These are phyloP conservation scores for Troides aeacus DNA, from an alignment of 2,888 invertebrate genomes.

Conservation along the genomic window DNA sequence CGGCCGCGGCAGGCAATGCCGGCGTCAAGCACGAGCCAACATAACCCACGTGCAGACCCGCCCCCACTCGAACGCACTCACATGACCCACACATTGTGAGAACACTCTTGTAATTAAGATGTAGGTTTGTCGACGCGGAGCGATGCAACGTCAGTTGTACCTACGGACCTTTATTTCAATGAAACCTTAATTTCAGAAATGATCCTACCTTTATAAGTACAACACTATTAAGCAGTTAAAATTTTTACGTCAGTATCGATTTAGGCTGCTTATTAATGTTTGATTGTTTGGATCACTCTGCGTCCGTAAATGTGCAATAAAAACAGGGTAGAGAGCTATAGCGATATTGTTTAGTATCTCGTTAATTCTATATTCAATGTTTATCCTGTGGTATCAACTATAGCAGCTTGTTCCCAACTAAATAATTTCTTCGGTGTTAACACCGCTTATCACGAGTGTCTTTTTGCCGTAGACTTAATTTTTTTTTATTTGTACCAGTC, in stretches of 20 bases:
- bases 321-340: slow-evolving; percentile 23
- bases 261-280: not conserved
- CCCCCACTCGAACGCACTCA: slow-evolving; percentile 29
- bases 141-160: not conserved
- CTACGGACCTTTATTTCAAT: not conserved
- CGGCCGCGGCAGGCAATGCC: slow-evolving; percentile 81
- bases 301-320: slow-evolving; percentile 9
- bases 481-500: not conserved
- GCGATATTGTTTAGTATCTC: slow-evolving; percentile 7
- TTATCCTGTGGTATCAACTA: too few relatives aligned
- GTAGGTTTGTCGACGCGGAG: slow-evolving; percentile 1
- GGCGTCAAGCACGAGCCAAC: slow-evolving; percentile 69
- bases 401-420: too few relatives aligned
- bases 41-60: slow-evolving; percentile 40
- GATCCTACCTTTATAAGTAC: not conserved
- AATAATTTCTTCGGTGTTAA: too few relatives aligned
- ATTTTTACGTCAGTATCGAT: not conserved
- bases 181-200: not conserved
- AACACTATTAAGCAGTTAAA: not conserved
- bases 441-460: not conserved
- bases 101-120: not conserved
- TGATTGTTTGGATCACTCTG: not conserved
- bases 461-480: not conserved
- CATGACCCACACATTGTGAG: slow-evolving; percentile 1
- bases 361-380: not conserved